Conservation (phyloP, 2,113 vertebrate species). For the Pseudopipra pipra region DNA sequence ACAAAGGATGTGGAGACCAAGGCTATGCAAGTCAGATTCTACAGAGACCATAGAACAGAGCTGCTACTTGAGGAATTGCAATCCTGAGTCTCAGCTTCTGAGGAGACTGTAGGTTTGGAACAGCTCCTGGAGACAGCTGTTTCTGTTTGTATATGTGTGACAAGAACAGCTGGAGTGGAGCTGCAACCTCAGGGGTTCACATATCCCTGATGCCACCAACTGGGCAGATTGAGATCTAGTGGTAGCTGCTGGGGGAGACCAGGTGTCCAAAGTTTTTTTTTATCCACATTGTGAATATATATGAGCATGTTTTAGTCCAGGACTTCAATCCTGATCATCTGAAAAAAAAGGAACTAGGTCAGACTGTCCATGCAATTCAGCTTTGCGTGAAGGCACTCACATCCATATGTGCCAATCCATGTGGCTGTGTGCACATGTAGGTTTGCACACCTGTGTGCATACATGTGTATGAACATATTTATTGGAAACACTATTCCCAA, state of each 20-base stretch:
- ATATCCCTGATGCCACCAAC: not conserved
- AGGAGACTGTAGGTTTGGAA: not conserved
- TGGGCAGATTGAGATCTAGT: not conserved
- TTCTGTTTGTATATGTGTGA: not conserved
- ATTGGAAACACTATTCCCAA: not conserved
- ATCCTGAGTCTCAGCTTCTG: not conserved
- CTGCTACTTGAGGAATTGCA: not conserved
- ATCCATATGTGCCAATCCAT: not conserved
- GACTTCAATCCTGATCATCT: not conserved
- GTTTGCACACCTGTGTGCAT: not conserved
- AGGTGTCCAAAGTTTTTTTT: not conserved
- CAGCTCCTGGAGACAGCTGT: not conserved
- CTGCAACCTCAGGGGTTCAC: not conserved
- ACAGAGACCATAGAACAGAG: not conserved
- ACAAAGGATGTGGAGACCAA: not conserved
- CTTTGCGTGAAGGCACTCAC: not conserved
- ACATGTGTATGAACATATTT: not conserved
- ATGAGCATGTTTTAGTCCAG: not conserved
- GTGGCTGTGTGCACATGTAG: not conserved
- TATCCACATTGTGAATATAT: not conserved
- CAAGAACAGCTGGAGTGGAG: not conserved
- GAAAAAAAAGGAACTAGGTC: not conserved
- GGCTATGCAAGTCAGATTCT: not conserved
- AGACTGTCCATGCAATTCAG: not conserved
- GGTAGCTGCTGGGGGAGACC: not conserved